These are phyloP conservation scores for Rhopalosiphum maidis DNA, from an alignment of 1,140 invertebrate species.

Conservation along the genomic window DNA sequence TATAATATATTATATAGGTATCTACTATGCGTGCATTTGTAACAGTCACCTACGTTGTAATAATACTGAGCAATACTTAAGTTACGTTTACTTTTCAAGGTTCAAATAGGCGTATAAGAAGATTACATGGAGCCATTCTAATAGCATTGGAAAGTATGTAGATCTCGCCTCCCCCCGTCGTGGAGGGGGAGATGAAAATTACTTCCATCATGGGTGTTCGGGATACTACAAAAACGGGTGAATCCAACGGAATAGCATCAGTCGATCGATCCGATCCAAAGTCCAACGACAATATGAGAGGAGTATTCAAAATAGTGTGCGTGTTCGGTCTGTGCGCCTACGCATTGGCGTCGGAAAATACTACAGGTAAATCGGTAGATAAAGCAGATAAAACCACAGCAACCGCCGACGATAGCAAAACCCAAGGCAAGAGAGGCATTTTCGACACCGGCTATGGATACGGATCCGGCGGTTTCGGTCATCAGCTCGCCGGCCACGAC, in stretches of 20 bases:
- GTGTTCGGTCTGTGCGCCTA: conserved; percentile 40
- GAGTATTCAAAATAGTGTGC: conserved; percentile 21
- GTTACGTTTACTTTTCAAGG: conserved; percentile 55
- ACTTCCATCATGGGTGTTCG: not conserved
- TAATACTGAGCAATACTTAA: conserved; percentile 60
- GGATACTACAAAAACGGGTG: conserved; percentile 21
- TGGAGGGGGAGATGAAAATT: conserved; percentile 25
- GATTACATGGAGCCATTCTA: conserved; percentile 1
- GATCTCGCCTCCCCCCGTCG: not conserved
- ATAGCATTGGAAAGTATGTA: conserved; percentile 45
- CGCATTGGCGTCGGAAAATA: conserved; percentile 18
- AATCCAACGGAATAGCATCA: not conserved
- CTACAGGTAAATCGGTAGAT: not conserved
- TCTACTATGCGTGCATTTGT: conserved; percentile 64
- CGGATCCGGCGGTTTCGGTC: conserved; percentile 62
- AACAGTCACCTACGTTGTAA: conserved; percentile 60
- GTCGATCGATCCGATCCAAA: conserved; percentile 28
- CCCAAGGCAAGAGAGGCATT: conserved; percentile 46
- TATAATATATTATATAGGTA: conserved; percentile 59
- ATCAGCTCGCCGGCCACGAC: conserved; percentile 66
- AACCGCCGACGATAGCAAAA: not conserved
- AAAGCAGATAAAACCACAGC: not conserved
- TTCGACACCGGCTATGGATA: conserved; percentile 65
- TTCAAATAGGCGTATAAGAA: not conserved
- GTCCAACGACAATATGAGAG: conserved; percentile 36